phyloP scores from a whole-genome alignment of 2,888 invertebrate genomes.

The Rhagonycha lutea region DNA sequence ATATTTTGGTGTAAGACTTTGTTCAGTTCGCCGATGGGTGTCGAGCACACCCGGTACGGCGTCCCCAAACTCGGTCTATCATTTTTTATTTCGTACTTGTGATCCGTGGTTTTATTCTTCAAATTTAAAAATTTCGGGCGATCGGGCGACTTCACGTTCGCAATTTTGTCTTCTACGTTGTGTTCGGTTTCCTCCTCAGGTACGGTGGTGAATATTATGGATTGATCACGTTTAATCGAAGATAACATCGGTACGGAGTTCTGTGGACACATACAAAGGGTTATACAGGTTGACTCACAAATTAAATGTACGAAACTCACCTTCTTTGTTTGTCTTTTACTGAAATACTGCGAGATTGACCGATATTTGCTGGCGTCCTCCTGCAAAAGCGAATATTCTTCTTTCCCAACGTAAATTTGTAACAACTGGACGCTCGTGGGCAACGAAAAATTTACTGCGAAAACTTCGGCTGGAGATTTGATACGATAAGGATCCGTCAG shows the following conservation, averaged over 20 bases:
- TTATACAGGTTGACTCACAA: background rate
- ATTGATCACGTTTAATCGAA: constrained; percentile 78
- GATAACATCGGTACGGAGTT: constrained; percentile 54
- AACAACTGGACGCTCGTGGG: constrained; percentile 82
- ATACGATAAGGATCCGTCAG: constrained; percentile 83
- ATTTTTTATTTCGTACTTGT: constrained; percentile 30
- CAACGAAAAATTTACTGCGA: constrained; percentile 69
- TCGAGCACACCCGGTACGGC: constrained; percentile 74
- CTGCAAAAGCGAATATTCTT: constrained; percentile 62
- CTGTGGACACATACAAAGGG: constrained; percentile 44
- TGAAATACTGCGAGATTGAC: constrained; percentile 47
- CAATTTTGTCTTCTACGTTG: constrained; percentile 34
- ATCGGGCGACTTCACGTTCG: constrained; percentile 36
- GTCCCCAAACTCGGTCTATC: constrained; percentile 34
- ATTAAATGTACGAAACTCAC: constrained; percentile 24
- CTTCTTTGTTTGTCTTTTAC: constrained; percentile 37
- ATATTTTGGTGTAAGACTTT: constrained; percentile 74
- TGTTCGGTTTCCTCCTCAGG: constrained; percentile 70
- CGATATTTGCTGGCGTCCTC: constrained; percentile 55
- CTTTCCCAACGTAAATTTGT: constrained; percentile 72
- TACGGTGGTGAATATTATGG: constrained; percentile 80
- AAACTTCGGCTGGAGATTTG: constrained; percentile 77
- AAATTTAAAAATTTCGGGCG: constrained; percentile 53
- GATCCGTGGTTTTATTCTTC: constrained; percentile 46
- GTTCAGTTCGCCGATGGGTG: constrained; percentile 71